Evolutionary conservation across 2,888 invertebrate species (phyloP).

Genomic region (Antheraea yamamai): DNA sequence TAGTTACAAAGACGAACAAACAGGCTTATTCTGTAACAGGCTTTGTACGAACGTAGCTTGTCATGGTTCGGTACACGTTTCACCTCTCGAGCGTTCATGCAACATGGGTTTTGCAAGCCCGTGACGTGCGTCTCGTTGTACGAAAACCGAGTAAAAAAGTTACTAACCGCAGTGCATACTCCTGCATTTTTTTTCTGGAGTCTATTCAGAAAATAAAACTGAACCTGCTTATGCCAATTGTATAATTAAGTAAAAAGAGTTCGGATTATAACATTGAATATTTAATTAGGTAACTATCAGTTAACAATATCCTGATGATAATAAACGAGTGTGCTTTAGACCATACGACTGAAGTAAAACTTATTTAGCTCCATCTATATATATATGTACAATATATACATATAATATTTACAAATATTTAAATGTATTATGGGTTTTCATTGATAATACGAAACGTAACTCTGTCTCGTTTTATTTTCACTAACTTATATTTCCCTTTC

Average conservation of each 20-base stretch:
- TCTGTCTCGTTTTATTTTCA: too few species aligned
- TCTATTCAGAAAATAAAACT: neutral
- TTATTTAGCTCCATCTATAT: too few species aligned
- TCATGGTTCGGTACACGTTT: conserved; percentile 34
- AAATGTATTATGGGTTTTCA: too few species aligned
- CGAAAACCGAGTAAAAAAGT: conserved; percentile 11
- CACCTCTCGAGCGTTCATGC: conserved; percentile 35
- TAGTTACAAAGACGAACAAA: conserved; percentile 31
- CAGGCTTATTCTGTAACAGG: conserved; percentile 35
- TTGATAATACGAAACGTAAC: too few species aligned
- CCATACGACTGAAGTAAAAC: too few species aligned
- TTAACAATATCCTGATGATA: too few species aligned
- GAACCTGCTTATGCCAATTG: neutral
- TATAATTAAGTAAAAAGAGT: neutral
- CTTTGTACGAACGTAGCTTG: conserved; percentile 37
- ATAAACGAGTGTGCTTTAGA: too few species aligned
- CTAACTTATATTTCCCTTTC: too few species aligned
- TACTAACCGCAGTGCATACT: neutral
- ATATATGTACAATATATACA: too few species aligned
- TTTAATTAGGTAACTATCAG: too few species aligned
- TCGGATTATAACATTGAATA: neutral
- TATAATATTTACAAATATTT: too few species aligned
- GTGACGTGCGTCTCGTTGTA: conserved; percentile 14
- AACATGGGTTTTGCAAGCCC: conserved; percentile 30
- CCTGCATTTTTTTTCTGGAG: neutral